A percentile compares a stretch with the other conserved stretches of the same genome.
phyloP scores from a whole-genome alignment of 2,797 vertebrate genomes.

The Telmatherina bonti region DNA sequence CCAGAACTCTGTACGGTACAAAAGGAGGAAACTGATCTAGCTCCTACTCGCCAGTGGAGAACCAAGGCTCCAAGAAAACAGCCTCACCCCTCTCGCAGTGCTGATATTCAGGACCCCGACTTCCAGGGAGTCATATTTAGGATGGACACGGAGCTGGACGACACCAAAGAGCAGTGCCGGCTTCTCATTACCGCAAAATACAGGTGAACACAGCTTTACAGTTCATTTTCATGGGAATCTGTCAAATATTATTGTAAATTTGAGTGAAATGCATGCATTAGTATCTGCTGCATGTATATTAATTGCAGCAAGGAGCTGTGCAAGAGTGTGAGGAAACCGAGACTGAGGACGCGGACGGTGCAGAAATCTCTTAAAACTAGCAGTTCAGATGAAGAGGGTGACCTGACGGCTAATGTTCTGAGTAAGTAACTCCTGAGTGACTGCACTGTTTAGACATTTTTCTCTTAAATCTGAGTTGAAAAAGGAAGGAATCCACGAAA shows the following conservation, averaged over 20 bases:
- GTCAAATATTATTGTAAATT: neutral
- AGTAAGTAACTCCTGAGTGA: constrained; percentile 70
- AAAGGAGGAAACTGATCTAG: neutral
- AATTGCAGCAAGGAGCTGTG: constrained; percentile 62
- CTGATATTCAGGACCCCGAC: constrained; percentile 80
- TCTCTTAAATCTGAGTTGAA: neutral
- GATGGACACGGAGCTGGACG: constrained; percentile 80
- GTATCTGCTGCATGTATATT: constrained; percentile 3
- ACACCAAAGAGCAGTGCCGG: constrained; percentile 71
- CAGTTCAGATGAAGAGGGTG: constrained; percentile 84
- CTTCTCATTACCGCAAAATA: constrained; percentile 86
- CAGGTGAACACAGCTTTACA: constrained; percentile 70
- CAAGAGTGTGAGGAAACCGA: constrained; percentile 63
- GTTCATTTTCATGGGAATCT: neutral
- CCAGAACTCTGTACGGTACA: constrained; percentile 12
- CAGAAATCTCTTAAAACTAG: constrained; percentile 72
- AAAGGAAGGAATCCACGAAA: neutral
- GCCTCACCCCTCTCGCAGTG: constrained; percentile 80
- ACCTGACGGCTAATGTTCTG: constrained; percentile 39
- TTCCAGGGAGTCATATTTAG: constrained; percentile 88
- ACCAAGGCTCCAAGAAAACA: constrained; percentile 85
- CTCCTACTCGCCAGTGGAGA: constrained; percentile 33
- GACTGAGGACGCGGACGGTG: constrained; percentile 46
- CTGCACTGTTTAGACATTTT: neutral
- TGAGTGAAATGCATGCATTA: neutral